phyloP scores from a whole-genome alignment of 2,888 invertebrate genomes.

The Dascillus cervinus region DNA sequence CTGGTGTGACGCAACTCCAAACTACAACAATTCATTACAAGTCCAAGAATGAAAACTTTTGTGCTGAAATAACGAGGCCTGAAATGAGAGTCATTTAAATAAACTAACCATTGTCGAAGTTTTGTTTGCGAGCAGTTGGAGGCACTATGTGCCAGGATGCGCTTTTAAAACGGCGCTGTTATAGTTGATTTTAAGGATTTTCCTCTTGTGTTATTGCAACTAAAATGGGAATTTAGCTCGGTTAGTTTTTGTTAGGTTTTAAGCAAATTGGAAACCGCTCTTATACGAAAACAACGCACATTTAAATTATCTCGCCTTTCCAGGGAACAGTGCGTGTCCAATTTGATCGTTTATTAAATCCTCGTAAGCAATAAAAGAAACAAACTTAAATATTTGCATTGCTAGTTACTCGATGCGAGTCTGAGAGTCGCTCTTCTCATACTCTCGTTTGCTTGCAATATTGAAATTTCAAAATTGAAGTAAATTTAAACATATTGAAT shows the following conservation, averaged over 20 bases:
- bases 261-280: slow-evolving; percentile 14
- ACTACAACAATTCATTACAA: slow-evolving; percentile 33
- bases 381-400: too few relatives aligned
- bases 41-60: slow-evolving; percentile 29
- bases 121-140: slow-evolving; percentile 13
- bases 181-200: slow-evolving; percentile 16
- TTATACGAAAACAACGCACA: slow-evolving; percentile 13
- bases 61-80: slow-evolving; percentile 31
- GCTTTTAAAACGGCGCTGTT: slow-evolving; percentile 2
- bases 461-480: neutral
- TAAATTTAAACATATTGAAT: neutral
- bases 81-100: slow-evolving; percentile 34
- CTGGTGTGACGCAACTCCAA: slow-evolving; percentile 33
- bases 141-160: slow-evolving; percentile 6
- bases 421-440: too few relatives aligned
- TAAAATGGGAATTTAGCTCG: slow-evolving; percentile 8
- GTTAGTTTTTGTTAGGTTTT: slow-evolving; percentile 13
- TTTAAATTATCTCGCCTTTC: slow-evolving; percentile 8
- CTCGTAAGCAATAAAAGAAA: too few relatives aligned
- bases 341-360: too few relatives aligned
- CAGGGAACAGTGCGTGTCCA: too few relatives aligned
- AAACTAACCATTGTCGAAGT: slow-evolving; percentile 29
- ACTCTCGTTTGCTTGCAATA: neutral
- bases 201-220: slow-evolving; percentile 12
- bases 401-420: too few relatives aligned